Percentiles rank a stretch among this genome's conserved stretches.
These are phyloP conservation scores for Baryphthengus martii DNA, from an alignment of 2,113 vertebrate genomes.

Conservation along the genomic window DNA sequence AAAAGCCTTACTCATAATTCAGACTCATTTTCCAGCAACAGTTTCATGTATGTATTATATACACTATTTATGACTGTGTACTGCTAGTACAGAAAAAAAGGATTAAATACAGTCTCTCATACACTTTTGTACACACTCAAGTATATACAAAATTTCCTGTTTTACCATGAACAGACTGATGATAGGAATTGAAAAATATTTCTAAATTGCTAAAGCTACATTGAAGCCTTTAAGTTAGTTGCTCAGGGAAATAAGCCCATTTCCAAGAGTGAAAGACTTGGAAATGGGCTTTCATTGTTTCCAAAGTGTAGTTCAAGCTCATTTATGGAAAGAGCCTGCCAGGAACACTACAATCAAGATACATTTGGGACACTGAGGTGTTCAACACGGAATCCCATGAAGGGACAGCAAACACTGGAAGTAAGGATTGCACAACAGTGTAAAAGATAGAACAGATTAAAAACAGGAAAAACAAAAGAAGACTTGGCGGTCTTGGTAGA, in stretches of 20 bases:
- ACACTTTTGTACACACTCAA: background rate
- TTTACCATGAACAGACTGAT: background rate
- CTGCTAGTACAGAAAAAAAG: background rate
- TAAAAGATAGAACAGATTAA: background rate
- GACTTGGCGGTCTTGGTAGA: background rate
- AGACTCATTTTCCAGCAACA: background rate
- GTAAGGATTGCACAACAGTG: background rate
- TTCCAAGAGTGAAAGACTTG: background rate
- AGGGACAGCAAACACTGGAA: background rate
- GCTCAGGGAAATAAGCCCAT: background rate
- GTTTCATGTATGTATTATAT: background rate
- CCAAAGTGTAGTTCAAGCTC: background rate
- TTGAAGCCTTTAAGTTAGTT: background rate
- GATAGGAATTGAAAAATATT: background rate
- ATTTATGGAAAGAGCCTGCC: background rate
- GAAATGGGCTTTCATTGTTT: background rate
- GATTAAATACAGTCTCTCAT: background rate
- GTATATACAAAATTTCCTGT: background rate
- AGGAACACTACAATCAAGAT: background rate
- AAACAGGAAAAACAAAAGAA: background rate
- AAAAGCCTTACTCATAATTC: slow-evolving; percentile 5
- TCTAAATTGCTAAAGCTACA: background rate
- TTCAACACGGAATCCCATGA: background rate
- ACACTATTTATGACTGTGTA: background rate
- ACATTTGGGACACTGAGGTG: background rate